phyloP scores from a whole-genome alignment of 2,797 vertebrate species.

The Mus spretus region DNA sequence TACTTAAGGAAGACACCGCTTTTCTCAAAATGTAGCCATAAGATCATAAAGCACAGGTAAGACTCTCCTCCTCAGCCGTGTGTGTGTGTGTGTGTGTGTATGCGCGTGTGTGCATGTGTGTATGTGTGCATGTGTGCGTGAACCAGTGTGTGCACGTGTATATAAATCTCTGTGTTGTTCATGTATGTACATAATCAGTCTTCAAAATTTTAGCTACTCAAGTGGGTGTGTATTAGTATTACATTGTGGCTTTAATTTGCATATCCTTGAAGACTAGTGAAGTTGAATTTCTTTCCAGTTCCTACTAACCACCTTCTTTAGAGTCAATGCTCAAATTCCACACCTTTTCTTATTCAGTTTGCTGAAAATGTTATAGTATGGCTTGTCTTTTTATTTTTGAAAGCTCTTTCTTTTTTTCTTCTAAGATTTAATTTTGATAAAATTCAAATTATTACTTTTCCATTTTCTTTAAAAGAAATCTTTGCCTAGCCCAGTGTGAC shows the following conservation, averaged over 20 bases:
- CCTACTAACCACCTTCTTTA: background rate
- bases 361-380: background rate
- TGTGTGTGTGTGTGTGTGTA: background rate
- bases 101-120: background rate
- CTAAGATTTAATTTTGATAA: constrained; percentile 19
- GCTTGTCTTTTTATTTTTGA: constrained; percentile 38
- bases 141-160: background rate
- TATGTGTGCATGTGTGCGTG: background rate
- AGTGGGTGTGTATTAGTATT: background rate
- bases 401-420: background rate
- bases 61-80: background rate
- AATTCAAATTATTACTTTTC: background rate
- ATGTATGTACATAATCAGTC: background rate
- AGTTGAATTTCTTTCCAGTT: background rate
- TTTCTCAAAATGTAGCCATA: constrained; percentile 53
- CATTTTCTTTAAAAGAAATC: background rate
- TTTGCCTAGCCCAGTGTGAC: background rate
- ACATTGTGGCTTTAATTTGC: background rate
- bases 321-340: background rate
- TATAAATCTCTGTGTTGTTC: background rate
- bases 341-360: background rate
- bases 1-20: constrained; percentile 27
- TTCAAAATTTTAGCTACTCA: background rate
- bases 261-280: background rate
- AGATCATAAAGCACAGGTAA: constrained; percentile 10